phyloP scores from a whole-genome alignment of 2,888 invertebrate genomes.

The Apocheima hispidaria region DNA sequence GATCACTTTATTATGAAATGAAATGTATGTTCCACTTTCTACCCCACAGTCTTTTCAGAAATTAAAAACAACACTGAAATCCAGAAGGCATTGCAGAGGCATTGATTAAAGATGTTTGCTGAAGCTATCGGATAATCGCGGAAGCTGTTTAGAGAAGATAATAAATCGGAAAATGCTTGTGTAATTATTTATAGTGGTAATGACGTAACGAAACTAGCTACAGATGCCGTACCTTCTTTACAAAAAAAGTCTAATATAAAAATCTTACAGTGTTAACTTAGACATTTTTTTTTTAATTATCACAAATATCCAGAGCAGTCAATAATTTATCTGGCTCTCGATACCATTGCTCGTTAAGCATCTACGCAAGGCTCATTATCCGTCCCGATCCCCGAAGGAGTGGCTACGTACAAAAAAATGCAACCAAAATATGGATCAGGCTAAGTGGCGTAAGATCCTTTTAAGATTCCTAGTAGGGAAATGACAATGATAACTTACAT shows the following conservation, averaged over 20 bases:
- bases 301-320: background rate
- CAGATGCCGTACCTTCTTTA: background rate
- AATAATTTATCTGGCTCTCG: no score
- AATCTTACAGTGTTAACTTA: no score
- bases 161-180: slow-evolving; percentile 58
- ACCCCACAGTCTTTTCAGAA: slow-evolving; percentile 31
- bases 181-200: slow-evolving; percentile 53
- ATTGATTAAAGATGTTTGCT: slow-evolving; percentile 51
- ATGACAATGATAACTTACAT: no score
- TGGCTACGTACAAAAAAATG: no score
- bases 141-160: slow-evolving; percentile 55
- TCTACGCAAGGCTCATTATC: no score
- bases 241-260: background rate
- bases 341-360: no score
- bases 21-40: background rate
- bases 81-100: slow-evolving; percentile 1
- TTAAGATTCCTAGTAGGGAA: no score
- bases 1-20: no score
- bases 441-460: no score
- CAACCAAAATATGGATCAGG: no score
- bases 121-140: slow-evolving; percentile 56
- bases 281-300: no score
- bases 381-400: no score
- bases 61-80: slow-evolving; percentile 47
- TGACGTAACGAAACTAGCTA: slow-evolving; percentile 23